Percentiles rank a stretch among this genome's conserved stretches.
Evolutionary conservation across 2,888 invertebrate genomes (phyloP).

Genomic region (Amiota minor): DNA sequence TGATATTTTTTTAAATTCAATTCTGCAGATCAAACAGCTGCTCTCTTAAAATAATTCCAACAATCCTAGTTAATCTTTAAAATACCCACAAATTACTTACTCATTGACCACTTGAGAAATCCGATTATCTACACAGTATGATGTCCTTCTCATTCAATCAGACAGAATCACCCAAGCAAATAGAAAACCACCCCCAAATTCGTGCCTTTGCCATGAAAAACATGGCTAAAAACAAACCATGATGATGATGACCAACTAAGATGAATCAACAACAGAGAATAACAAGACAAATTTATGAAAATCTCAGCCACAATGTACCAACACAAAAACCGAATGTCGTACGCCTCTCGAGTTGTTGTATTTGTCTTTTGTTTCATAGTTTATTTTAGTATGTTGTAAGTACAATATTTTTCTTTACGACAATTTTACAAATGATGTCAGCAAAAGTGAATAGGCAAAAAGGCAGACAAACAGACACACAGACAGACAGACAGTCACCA

Average conservation of each 20-base stretch:
- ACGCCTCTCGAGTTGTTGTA: constrained; percentile 63
- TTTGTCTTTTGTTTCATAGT: constrained; percentile 36
- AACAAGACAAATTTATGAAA: neutral
- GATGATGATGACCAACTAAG: constrained; percentile 46
- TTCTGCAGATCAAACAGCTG: neutral
- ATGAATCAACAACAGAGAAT: constrained; percentile 20
- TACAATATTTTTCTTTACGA: constrained; percentile 47
- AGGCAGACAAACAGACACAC: neutral
- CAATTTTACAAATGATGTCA: constrained; percentile 58
- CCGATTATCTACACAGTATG: constrained; percentile 62
- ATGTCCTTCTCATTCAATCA: constrained; percentile 17
- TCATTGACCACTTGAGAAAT: constrained; percentile 61
- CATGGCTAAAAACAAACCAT: constrained; percentile 39
- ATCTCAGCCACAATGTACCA: constrained; percentile 20
- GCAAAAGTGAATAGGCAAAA: constrained; percentile 42
- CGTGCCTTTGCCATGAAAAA: constrained; percentile 7
- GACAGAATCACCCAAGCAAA: constrained; percentile 24
- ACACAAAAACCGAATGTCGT: constrained; percentile 56
- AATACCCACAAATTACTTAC: constrained; percentile 67
- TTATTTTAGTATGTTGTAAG: constrained; percentile 42
- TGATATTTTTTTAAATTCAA: neutral
- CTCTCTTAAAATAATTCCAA: neutral
- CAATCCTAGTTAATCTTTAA: constrained; percentile 37
- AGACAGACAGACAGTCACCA: neutral
- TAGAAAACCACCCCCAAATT: constrained; percentile 51